These are phyloP conservation scores for Busseola fusca DNA, from an alignment of 2,888 invertebrate genomes.

Conservation along the genomic window DNA sequence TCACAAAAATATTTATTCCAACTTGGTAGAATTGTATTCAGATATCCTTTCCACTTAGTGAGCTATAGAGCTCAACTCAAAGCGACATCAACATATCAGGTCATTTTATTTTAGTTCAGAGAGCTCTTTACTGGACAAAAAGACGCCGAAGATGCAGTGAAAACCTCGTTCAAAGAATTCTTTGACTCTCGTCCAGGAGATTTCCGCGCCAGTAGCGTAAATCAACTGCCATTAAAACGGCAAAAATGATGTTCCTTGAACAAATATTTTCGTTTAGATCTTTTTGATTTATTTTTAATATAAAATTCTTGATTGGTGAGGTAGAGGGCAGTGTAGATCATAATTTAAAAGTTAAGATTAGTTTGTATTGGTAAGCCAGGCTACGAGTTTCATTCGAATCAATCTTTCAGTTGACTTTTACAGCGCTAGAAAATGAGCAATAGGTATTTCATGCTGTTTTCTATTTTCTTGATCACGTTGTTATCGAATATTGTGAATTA, in stretches of 20 bases:
- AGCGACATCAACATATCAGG: conserved; percentile 58
- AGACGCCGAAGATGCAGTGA: conserved; percentile 55
- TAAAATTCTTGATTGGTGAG: conserved; percentile 29
- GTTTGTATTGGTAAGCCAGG: conserved; percentile 22
- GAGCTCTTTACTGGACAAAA: conserved; percentile 54
- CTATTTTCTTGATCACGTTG: conserved; percentile 36
- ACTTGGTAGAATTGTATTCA: conserved; percentile 16
- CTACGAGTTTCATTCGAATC: conserved; percentile 30
- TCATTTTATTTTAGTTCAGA: conserved; percentile 55
- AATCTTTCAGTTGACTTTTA: conserved; percentile 56
- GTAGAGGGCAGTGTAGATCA: conserved; percentile 2
- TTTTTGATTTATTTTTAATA: conserved; percentile 38
- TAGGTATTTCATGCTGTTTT: conserved; percentile 43
- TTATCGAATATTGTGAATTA: conserved; percentile 33
- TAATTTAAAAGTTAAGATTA: conserved; percentile 31
- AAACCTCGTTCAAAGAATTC: conserved; percentile 63
- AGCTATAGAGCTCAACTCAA: conserved; percentile 33
- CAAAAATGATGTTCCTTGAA: conserved; percentile 56
- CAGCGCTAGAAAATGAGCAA: conserved; percentile 46
- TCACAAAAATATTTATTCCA: conserved; percentile 30
- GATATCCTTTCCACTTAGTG: conserved; percentile 36
- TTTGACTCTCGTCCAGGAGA: conserved; percentile 59
- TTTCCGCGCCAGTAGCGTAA: conserved; percentile 60
- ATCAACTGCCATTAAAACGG: conserved; percentile 64
- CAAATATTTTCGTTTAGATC: conserved; percentile 53